Base-by-base conservation (phyloP, 2,113 vertebrate genomes). In the Condylura cristata region DNA sequence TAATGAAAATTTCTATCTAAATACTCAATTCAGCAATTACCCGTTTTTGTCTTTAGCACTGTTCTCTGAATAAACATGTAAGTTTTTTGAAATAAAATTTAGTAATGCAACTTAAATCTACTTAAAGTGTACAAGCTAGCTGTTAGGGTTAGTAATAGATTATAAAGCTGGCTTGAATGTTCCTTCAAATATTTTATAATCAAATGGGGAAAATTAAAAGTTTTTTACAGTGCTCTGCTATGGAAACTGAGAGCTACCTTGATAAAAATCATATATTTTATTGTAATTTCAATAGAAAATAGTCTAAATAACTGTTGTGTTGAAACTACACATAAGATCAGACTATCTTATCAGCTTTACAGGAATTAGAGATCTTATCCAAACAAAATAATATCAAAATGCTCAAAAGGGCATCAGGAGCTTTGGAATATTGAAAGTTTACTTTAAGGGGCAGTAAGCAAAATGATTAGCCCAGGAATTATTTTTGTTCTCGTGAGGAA, bases 81-180 rank as follows among this genome's bases (percentile, higher is more conserved):
- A 84, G 44, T n/a, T 56, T 91, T 98, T 90, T 48, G 3, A 89
- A 95, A 92, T 76, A 85, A 93, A 89, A 92, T 16, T 3, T 75
- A 22, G n/a, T 85, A 85, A 28, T 90, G 65, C 13, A 82, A 90
- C 92, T 86, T 93, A 81, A 95, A 92, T 63, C 34, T 94, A 0
- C 75, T 80, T 95, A 17, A 80, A 90, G 94, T n/a, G 6, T 32
- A 71, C 34, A 93, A 94, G 58, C 0, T 65, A 79, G 95, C 81
- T 87, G 70, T 63, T 89, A 37, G 5, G 61, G 37, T 75, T 26
- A 85, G 3, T 91, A 93, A 89, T 88, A 30, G 46, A n/a, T 71
- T 91, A 8, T 37, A 86, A 86, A 63, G 9, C n/a, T 89, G 16
- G 7, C 24, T 89, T 83, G 34, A 91, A 53, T 76, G 92, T 87